Base-by-base conservation (phyloP, 2,113 vertebrate genomes). In the Petrocephalus microphthalmus region DNA sequence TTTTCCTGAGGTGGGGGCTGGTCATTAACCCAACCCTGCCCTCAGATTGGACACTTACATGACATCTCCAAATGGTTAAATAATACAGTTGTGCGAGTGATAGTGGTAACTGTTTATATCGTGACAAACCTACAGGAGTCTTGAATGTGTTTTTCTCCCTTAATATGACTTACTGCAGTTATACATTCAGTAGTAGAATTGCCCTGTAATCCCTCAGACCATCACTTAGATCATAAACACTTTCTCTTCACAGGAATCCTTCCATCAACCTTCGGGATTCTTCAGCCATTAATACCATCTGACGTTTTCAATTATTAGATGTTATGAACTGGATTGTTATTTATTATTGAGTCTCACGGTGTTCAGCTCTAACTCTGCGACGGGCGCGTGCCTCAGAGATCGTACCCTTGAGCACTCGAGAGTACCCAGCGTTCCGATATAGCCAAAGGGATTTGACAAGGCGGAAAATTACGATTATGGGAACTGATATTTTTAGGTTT, bases 401-500 rank as follows among this genome's bases (percentile, higher is more conserved):
- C 10, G 7, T 5, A 42, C 29, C 29, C 71, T 78, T 42, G 15
- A 78, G 71, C 71, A 78, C 71, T 78, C 17, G 15, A 37, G 37
- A 42, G 33, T 13, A 42, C 29, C 71, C 71, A 20, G 33, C 17
- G 33, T 78, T 78, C 71, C 33, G 13, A 17, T 42, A 78, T 33
- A 42, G 71, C 60, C 25, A 29, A 13, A 67, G 60, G 60, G 60
- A 67, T 67, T 67, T 67, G 60, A 67, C 60, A 67, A 67, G 71
- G 33, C 5, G 71, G 33, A 42, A 78, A 78, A 37, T 78, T 78
- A 78, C 5, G 71, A 78, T 78, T 78, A 42, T 33, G 17, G 71
- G 71, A 78, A 78, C 71, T 78, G 71, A 78, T 78, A 78, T 78
- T 42, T 78, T 78, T 78, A 78, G 71, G 71, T 29, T 15, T 15